A percentile compares a stretch with the other conserved stretches of the same genome.
Conservation (phyloP, 2,797 vertebrate species). For the Poeciliopsis gracilis region DNA sequence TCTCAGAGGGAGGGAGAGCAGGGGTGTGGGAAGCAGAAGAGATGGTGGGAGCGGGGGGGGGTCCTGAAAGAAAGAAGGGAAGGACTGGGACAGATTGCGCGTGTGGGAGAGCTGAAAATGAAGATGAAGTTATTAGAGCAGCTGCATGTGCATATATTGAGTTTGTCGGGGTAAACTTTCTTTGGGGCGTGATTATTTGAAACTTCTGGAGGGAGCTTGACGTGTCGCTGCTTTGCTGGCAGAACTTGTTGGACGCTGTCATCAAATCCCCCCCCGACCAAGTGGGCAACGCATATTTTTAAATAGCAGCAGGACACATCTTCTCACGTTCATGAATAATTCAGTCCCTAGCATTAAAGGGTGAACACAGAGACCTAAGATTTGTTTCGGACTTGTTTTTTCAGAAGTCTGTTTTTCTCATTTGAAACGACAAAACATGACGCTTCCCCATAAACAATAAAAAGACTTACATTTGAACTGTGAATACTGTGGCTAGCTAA, state of each 20-base stretch:
- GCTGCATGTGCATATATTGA: slow-evolving; percentile 58
- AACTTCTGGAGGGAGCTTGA: slow-evolving; percentile 57
- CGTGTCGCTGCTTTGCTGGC: slow-evolving; percentile 26
- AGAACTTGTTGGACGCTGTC: slow-evolving; percentile 17
- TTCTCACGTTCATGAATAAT: background rate
- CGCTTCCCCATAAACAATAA: background rate
- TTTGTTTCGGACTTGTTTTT: background rate
- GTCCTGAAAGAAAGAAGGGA: slow-evolving; percentile 33
- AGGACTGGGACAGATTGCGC: slow-evolving; percentile 68
- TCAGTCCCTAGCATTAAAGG: background rate
- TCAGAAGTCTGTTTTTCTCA: background rate
- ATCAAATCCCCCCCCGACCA: background rate
- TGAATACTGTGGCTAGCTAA: background rate
- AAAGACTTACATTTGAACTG: background rate
- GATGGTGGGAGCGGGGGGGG: slow-evolving; percentile 7
- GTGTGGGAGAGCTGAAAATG: slow-evolving; percentile 65
- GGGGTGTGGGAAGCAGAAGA: slow-evolving; percentile 3
- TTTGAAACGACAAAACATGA: background rate
- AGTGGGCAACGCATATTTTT: background rate
- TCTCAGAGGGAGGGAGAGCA: slow-evolving; percentile 56
- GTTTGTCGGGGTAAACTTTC: slow-evolving; percentile 65
- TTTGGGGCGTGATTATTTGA: slow-evolving; percentile 46
- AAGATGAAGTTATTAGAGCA: slow-evolving; percentile 67
- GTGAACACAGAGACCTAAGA: background rate
- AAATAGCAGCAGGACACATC: background rate